phyloP scores from a whole-genome alignment of 92 coral and sea anemone genomes.

The Muricea muricata region DNA sequence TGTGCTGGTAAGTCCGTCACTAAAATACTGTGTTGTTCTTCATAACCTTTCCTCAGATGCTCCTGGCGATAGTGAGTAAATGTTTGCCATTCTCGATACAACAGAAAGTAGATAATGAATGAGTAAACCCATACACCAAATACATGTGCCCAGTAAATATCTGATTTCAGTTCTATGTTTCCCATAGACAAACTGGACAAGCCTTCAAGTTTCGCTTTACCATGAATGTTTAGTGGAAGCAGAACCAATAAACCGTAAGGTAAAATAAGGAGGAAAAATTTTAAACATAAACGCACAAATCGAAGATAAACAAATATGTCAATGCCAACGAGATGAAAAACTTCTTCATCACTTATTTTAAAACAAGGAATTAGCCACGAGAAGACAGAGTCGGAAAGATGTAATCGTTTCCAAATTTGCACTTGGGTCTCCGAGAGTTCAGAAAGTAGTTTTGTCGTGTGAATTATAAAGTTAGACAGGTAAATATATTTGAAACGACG shows the following conservation, averaged over 20 bases:
- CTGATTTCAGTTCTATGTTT: conserved; percentile 63
- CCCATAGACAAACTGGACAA: conserved; percentile 75
- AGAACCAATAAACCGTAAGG: conserved; percentile 90
- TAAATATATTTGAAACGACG: conserved; percentile 29
- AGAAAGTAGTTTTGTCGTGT: conserved; percentile 22
- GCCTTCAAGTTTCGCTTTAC: conserved; percentile 59
- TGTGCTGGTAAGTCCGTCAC: conserved; percentile 84
- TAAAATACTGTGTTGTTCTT: conserved; percentile 77
- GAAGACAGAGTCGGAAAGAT: conserved; percentile 73
- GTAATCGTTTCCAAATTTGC: conserved; percentile 13
- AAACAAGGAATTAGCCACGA: conserved; percentile 91
- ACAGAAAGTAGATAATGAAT: conserved; percentile 69
- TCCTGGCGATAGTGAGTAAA: conserved; percentile 83
- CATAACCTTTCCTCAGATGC: conserved; percentile 71
- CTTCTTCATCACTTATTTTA: conserved; percentile 81
- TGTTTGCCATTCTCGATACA: conserved; percentile 86
- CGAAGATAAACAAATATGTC: conserved; percentile 86
- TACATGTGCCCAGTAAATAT: conserved; percentile 86
- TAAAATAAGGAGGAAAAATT: conserved; percentile 75
- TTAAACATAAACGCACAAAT: conserved; percentile 76
- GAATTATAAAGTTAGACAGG: conserved; percentile 19
- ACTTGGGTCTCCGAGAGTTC: conserved; percentile 25
- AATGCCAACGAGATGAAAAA: conserved; percentile 84
- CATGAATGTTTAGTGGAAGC: conserved; percentile 75
- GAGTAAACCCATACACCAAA: conserved; percentile 85